Evolutionary conservation across 2,113 vertebrate species (phyloP).

Genomic region (Coptodon rendalli): DNA sequence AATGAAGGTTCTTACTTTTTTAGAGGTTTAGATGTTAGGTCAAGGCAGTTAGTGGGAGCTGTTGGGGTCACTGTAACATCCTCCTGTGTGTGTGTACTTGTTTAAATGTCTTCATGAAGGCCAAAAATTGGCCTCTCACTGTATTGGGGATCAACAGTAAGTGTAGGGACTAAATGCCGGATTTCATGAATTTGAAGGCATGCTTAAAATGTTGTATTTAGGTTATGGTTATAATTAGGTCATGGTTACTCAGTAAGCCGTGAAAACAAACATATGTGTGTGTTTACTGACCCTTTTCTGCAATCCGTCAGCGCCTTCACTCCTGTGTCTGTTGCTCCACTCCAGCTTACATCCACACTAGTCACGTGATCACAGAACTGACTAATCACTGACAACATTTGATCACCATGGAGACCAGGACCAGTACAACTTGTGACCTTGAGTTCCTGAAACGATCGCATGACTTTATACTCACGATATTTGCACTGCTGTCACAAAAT

Average conservation of each 20-base stretch:
- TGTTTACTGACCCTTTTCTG: slow-evolving; percentile 18
- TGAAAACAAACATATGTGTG: neutral
- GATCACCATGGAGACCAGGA: slow-evolving; percentile 46
- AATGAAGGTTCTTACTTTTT: neutral
- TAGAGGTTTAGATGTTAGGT: neutral
- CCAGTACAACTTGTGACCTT: slow-evolving; percentile 57
- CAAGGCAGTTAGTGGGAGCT: neutral
- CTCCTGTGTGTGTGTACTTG: neutral
- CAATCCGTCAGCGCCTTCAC: slow-evolving; percentile 40
- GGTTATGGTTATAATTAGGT: neutral
- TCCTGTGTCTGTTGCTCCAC: slow-evolving; percentile 53
- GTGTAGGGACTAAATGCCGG: neutral
- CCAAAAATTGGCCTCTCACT: neutral
- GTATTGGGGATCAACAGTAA: neutral
- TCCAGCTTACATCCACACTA: slow-evolving; percentile 59
- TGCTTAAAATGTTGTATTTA: neutral
- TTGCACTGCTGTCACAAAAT: neutral
- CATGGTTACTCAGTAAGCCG: neutral
- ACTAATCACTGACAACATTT: slow-evolving; percentile 36
- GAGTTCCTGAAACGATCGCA: slow-evolving; percentile 40
- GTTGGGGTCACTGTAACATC: neutral
- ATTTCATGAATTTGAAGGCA: neutral
- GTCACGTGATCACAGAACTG: slow-evolving; percentile 41
- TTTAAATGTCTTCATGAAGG: neutral
- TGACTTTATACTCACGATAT: neutral